A percentile compares a stretch with the other conserved stretches of the same genome.
Conservation (phyloP, 2,797 vertebrate genomes). For the Odontamblyopus lacepedii region DNA sequence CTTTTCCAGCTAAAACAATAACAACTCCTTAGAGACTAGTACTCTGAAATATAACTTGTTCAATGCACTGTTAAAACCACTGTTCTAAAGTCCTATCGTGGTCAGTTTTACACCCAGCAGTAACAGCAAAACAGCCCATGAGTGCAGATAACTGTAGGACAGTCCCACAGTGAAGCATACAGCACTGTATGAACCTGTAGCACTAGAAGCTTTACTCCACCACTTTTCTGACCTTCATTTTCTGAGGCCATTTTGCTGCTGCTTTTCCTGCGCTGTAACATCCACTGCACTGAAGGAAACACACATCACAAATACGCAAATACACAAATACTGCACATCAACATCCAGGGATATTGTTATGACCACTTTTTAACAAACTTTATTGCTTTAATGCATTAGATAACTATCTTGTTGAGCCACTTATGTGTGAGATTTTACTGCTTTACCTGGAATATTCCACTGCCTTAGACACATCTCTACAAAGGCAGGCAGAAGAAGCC, state of each 20-base stretch:
- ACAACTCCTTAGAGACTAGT: too few relatives aligned
- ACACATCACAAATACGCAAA: constrained; percentile 35
- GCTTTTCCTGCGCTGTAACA: constrained; percentile 72
- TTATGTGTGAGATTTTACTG: too few relatives aligned
- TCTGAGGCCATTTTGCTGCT: constrained; percentile 48
- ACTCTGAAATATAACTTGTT: neutral
- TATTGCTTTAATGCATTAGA: neutral
- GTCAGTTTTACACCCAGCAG: too few relatives aligned
- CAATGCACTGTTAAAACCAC: neutral
- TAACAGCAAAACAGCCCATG: too few relatives aligned
- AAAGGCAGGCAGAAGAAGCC: too few relatives aligned
- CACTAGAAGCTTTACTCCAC: constrained; percentile 11
- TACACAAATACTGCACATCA: constrained; percentile 31
- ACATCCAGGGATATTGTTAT: neutral
- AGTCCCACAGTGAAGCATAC: neutral
- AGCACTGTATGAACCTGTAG: neutral
- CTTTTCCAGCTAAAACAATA: too few relatives aligned
- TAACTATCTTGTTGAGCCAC: neutral
- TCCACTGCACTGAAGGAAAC: constrained; percentile 76
- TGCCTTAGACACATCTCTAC: too few relatives aligned
- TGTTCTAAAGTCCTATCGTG: too few relatives aligned
- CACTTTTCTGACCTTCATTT: constrained; percentile 68
- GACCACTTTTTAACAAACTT: neutral
- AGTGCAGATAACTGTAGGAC: too few relatives aligned
- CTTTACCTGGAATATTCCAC: too few relatives aligned